Base-by-base conservation (phyloP, 2,888 invertebrate species). In the Dermolepida albohirtum region DNA sequence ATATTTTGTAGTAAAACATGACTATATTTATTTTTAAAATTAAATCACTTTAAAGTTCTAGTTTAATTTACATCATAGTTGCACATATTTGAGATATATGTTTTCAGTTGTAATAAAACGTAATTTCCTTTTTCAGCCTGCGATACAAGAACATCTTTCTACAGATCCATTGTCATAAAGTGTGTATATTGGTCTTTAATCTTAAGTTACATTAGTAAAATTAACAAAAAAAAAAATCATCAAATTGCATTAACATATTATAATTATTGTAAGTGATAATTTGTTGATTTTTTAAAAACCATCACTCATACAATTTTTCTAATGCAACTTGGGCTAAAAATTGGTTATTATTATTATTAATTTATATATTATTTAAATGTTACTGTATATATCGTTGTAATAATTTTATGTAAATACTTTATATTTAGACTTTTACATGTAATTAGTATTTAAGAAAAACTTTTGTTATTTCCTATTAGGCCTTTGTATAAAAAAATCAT, bases 151-250 rank as follows among this genome's bases (percentile, higher is more conserved):
- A 16, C 67, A 66, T 29, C 67, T 71, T 51, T 44, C 63, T 16
- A 50, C 74, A 16, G 72, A 74, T 69, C 68, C 72, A 16, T 52
- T 72, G 50, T 64, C 69, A 47, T 74, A 70, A 70, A 44, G 40
- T 27, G 16, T 16, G 14, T 41, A n/a, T 63, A 10, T 52, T 44
- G 22, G 40, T 17, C 16, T 64, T 52, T 39, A 47, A 17, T n/a
- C 41, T 55, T 55, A n/a, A 41, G 41, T 55, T 40, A 22, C 41
- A 49, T 62, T 49, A 49, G 27, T 2, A 34, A 62, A 54, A 40
- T 17, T 14, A 7, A 16, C 54, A 40, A 14, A n/a, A 54, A 54
- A n/a, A 17, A 52, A 52, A 4, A 22, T 14, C 29, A 22, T 29
- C 14, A n/a, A 29, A 29, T 52, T 16, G 7, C n/a, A 22, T 12